Base-by-base conservation (phyloP, 2,797 vertebrate genomes). In the Poecile montanus region DNA sequence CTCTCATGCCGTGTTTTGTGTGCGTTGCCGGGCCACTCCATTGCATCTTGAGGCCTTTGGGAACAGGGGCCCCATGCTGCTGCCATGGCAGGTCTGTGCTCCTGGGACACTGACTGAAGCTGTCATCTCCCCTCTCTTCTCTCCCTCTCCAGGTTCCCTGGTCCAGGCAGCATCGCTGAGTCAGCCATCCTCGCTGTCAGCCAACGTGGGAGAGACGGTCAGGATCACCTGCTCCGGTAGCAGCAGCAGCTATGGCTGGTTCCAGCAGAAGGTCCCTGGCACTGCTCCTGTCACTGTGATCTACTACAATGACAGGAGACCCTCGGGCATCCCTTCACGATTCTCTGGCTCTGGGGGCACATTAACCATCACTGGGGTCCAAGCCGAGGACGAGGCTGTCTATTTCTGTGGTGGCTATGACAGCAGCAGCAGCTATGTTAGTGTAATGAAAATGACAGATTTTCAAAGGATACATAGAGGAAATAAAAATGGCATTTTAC, bases 191-290 rank as follows among this genome's bases (percentile, higher is more conserved):
- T 22, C 15, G 1, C 0, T 50, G 29, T 78, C 48, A 16, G 44
- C 3, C 6, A 47, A 4, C 0, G 14, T 6, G 13, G 65, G 47
- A 47, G 21, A 68, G 0, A 56, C 48, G 0, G 1, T 22, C 9
- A 29, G 2, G 19, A 58, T 80, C 80, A 62, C 82, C 66, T 86
- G 87, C 54, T 23, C 81, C 0, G 22, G 44, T 3, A 2, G n/a
- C 22, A n/a, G 62, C n/a, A 1, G 2, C 44, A 66, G 32, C 63
- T 48, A 47, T 21, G 3, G 7, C n/a, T 29, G 76, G 71, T 4
- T 0, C 11, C 82, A 80, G n/a, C 73, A 62, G 13, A 71, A 72
- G 10, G 40, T 12, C 38, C 68, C 68, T n/a, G 51, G 68, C 23
- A 56, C 0, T 56, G 58, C 0, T 54, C 18, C 18, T 40, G 63